A percentile compares a stretch with the other conserved stretches of the same genome.
Evolutionary conservation across 2,113 vertebrate species (phyloP).

Genomic region (Nymphicus hollandicus): DNA sequence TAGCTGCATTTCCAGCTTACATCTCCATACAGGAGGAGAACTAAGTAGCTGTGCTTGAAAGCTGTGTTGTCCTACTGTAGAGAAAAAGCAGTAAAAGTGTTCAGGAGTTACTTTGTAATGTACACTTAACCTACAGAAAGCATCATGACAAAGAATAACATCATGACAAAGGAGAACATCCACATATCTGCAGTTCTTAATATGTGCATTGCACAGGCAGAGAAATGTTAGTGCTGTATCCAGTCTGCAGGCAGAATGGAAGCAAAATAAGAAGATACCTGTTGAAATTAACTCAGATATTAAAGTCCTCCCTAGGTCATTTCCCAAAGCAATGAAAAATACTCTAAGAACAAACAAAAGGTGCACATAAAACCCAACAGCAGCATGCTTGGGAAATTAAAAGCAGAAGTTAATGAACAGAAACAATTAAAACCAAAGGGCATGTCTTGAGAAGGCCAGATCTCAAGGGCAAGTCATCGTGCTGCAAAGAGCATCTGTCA

Average conservation of each 20-base stretch:
- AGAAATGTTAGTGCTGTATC: not conserved
- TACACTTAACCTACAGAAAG: not conserved
- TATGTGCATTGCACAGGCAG: not conserved
- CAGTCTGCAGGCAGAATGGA: not conserved
- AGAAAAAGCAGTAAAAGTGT: not conserved
- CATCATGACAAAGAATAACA: not conserved
- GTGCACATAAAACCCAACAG: not conserved
- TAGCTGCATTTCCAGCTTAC: not conserved
- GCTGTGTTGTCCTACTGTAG: not conserved
- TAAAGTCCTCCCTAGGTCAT: not conserved
- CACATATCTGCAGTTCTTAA: not conserved
- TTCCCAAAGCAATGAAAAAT: not conserved
- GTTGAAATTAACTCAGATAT: not conserved
- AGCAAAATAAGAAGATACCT: not conserved
- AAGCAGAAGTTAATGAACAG: not conserved
- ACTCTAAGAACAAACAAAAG: not conserved
- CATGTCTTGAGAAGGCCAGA: not conserved
- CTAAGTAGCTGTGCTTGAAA: not conserved
- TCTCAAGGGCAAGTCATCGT: not conserved
- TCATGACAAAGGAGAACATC: not conserved
- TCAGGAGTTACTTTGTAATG: not conserved
- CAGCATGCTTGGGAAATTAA: not conserved
- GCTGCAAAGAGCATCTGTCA: not conserved
- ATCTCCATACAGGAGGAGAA: accelerated
- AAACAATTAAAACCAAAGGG: not conserved